Conservation (phyloP, 2,113 vertebrate genomes). For the Turdus rufiventris region DNA sequence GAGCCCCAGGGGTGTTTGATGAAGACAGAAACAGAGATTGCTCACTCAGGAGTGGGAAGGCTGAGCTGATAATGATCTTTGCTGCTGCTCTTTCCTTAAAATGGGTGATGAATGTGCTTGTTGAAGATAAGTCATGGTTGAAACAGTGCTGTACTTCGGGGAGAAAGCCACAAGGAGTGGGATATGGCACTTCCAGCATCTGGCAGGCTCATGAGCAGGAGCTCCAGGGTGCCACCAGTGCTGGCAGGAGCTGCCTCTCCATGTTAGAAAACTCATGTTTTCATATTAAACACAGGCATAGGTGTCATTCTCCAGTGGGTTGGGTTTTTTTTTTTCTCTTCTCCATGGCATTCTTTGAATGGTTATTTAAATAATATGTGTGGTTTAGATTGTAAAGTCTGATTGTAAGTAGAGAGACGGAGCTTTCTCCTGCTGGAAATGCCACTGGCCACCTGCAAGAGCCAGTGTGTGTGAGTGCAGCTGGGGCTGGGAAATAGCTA, state of each 20-base stretch:
- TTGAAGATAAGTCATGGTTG: background rate
- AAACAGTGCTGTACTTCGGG: background rate
- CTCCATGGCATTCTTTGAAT: background rate
- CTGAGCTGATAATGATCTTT: background rate
- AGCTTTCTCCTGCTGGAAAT: background rate
- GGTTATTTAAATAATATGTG: background rate
- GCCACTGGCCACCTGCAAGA: background rate
- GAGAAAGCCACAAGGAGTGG: background rate
- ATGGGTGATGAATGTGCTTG: background rate
- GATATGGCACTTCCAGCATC: background rate
- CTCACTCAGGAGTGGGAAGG: background rate
- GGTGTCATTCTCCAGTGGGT: background rate
- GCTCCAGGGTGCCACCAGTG: background rate
- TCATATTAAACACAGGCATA: background rate
- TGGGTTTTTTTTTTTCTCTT: background rate
- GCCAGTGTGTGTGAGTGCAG: background rate
- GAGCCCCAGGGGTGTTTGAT: background rate
- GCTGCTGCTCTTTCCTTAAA: background rate
- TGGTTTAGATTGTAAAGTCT: background rate
- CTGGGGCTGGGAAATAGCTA: background rate
- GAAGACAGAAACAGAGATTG: background rate
- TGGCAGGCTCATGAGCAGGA: background rate
- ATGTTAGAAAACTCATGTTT: background rate
- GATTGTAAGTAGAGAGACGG: background rate
- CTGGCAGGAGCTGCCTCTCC: background rate